phyloP scores from a whole-genome alignment of 2,888 invertebrate species.

The Gymnoscelis rufifasciata region DNA sequence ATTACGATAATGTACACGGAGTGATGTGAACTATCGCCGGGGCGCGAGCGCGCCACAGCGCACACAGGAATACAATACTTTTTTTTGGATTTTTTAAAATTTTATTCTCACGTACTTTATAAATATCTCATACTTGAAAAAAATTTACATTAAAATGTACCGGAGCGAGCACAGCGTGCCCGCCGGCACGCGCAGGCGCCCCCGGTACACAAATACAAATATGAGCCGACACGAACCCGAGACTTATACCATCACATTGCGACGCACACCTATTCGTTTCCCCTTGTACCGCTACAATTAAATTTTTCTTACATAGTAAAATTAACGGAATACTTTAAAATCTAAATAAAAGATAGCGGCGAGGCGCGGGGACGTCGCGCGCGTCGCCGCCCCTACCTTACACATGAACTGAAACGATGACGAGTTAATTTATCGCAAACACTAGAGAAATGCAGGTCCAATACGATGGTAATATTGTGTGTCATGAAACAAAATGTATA shows the following conservation, averaged over 20 bases:
- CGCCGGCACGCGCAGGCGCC: slow-evolving; percentile 25
- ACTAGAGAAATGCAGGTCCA: slow-evolving; percentile 81
- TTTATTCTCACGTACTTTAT: slow-evolving; percentile 75
- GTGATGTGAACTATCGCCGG: slow-evolving; percentile 27
- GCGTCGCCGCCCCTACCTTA: slow-evolving; percentile 37
- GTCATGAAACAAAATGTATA: slow-evolving; percentile 82
- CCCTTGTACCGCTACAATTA: slow-evolving; percentile 73
- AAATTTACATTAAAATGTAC: slow-evolving; percentile 75
- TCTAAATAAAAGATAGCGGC: slow-evolving; percentile 65
- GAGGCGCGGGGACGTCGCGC: slow-evolving; percentile 39
- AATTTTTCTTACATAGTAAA: slow-evolving; percentile 72
- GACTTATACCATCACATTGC: slow-evolving; percentile 63
- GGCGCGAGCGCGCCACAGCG: slow-evolving; percentile 27
- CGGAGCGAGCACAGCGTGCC: slow-evolving; percentile 35
- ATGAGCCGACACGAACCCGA: slow-evolving; percentile 58
- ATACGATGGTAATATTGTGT: slow-evolving; percentile 81
- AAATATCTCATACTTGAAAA: slow-evolving; percentile 78
- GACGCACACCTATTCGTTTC: slow-evolving; percentile 69
- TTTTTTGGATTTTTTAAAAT: slow-evolving; percentile 63
- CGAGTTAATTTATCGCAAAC: slow-evolving; percentile 79
- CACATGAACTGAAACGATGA: slow-evolving; percentile 75
- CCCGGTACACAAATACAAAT: slow-evolving; percentile 44
- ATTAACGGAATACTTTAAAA: slow-evolving; percentile 79
- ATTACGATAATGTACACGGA: slow-evolving; percentile 62
- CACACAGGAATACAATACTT: slow-evolving; percentile 53